phyloP scores from a whole-genome alignment of 2,888 invertebrate genomes.

The Dicranocentrus wangi region DNA sequence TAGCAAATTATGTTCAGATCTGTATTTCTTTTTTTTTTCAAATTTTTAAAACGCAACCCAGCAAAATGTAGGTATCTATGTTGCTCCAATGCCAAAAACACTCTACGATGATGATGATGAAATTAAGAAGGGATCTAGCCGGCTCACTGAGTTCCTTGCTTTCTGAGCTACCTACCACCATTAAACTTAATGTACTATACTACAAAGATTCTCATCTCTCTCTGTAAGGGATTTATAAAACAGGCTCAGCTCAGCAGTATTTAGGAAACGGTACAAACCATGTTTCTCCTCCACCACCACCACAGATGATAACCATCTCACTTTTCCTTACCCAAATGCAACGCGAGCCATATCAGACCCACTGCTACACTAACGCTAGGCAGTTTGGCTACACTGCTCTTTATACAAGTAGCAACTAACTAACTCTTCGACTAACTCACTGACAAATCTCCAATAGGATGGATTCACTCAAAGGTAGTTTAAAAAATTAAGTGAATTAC shows the following conservation, averaged over 20 bases:
- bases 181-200: background rate
- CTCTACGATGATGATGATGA: background rate
- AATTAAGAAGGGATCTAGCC: conserved; percentile 18
- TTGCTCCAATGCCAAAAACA: background rate
- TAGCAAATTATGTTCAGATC: background rate
- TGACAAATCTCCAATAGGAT: too few relatives aligned
- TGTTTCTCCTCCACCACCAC: background rate
- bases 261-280: background rate
- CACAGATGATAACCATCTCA: conserved; percentile 26
- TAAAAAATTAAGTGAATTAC: too few relatives aligned
- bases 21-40: too few relatives aligned
- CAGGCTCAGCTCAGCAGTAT: background rate
- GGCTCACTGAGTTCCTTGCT: conserved; percentile 6
- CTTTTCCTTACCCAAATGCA: conserved; percentile 16
- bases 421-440: too few relatives aligned
- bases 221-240: too few relatives aligned
- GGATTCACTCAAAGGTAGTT: too few relatives aligned
- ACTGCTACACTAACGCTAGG: background rate
- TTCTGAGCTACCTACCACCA: background rate
- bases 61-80: background rate
- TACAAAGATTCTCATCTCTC: background rate
- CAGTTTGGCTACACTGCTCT: too few relatives aligned
- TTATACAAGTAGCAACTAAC: too few relatives aligned
- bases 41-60: background rate
- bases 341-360: background rate